Base-by-base conservation (phyloP, 2,797 vertebrate species). In the Apogon hyalosoma region DNA sequence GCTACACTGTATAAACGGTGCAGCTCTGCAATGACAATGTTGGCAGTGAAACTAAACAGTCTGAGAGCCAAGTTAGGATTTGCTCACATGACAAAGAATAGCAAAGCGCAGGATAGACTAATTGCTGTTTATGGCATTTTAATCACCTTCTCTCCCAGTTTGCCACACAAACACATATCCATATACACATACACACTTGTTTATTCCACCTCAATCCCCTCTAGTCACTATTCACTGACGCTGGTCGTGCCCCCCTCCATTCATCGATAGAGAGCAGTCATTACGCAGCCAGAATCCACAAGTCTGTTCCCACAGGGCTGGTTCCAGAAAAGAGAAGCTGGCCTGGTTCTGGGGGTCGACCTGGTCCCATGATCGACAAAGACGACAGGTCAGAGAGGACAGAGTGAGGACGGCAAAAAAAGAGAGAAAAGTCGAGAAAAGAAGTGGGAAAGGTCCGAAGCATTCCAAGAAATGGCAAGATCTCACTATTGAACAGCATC, bases 251-350 rank as follows among this genome's bases (percentile, higher is more conserved):
- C 67, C 61, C 21, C 45, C 48, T 70, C 67, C 71, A 82, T 89
- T 90, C 83, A 84, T 49, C 14, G 51, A 74, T 36, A 18, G 62
- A 69, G 75, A 77, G 72, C 75, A 71, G 85, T 83, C 85, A 73
- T 73, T 75, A 84, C 70, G 65, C 77, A 74, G 78, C 47, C 76
- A 68, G 85, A 87, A 83, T 89, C 81, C 55, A 69, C 77, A 87
- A 88, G 73, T 85, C 72, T 19, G 85, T 88, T 92, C 90, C 81
- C 88, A 90, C 87, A 78, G 75, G 18, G 15, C 43, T 67, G 0
- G 56, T 65, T 85, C 64, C 77, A 74, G 66, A 13, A 2, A 75
- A 54, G 16, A 48, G 63, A 77, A 56, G 21, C 54, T 33, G 74
- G 69, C 63, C 78, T 59, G 78, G 84, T 82, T 89, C 76, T 82